phyloP scores from a whole-genome alignment of 2,113 vertebrate genomes.

The Isichthys henryi region DNA sequence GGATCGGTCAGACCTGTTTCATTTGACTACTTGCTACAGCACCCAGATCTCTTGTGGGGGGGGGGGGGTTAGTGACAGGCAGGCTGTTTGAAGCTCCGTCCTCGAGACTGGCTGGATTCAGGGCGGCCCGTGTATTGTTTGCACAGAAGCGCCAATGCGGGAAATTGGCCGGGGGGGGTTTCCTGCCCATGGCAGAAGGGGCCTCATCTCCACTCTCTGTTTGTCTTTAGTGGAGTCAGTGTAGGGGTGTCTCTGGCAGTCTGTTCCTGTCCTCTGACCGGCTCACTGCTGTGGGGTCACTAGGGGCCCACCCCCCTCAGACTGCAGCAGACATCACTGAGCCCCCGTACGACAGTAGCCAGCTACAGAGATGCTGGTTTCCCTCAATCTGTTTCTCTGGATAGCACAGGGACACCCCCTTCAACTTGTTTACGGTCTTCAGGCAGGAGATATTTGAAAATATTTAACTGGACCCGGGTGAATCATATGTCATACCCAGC shows the following conservation, averaged over 20 bases:
- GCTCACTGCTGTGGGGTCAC: background rate
- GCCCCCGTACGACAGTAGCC: background rate
- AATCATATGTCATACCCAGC: background rate
- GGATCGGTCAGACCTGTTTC: background rate
- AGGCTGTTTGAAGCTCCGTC: background rate
- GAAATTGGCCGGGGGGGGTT: background rate
- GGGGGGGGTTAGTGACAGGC: background rate
- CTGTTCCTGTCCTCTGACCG: background rate
- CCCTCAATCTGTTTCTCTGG: background rate
- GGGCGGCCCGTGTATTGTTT: constrained; percentile 13
- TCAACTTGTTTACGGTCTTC: background rate
- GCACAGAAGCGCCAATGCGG: background rate
- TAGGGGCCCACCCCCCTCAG: background rate
- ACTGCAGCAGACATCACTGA: background rate
- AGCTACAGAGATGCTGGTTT: background rate
- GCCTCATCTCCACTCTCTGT: constrained; percentile 19
- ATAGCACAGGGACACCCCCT: background rate
- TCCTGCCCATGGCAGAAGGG: background rate
- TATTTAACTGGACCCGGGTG: background rate
- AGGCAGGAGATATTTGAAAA: background rate
- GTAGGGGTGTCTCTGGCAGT: background rate
- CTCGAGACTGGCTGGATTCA: constrained; percentile 9
- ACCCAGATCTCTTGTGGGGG: background rate
- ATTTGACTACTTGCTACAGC: background rate
- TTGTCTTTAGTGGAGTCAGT: constrained; percentile 17